phyloP scores from a whole-genome alignment of 2,797 vertebrate species.

The Pachyuromys duprasi region DNA sequence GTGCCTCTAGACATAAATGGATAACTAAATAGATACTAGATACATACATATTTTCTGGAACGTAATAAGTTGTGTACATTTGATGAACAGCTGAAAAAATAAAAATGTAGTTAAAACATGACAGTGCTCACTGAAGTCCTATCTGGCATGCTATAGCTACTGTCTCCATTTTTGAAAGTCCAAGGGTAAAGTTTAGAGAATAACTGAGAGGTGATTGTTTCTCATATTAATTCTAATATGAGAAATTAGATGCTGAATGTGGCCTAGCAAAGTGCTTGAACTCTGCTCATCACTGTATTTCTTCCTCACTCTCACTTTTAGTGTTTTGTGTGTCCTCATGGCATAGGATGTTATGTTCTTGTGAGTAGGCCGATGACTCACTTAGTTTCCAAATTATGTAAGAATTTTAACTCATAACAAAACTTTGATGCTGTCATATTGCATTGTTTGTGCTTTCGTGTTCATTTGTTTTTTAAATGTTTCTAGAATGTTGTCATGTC shows the following conservation, averaged over 20 bases:
- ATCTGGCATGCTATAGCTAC: conserved; percentile 22
- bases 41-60: conserved; percentile 23
- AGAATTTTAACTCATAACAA: conserved; percentile 37
- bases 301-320: not conserved
- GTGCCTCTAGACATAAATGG: conserved; percentile 21
- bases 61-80: conserved; percentile 1
- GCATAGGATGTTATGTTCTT: conserved; percentile 14
- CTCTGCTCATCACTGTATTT: not conserved
- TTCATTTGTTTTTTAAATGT: conserved; percentile 67
- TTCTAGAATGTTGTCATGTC: conserved; percentile 68
- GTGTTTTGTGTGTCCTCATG: not conserved
- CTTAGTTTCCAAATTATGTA: conserved; percentile 14
- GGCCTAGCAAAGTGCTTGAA: not conserved
- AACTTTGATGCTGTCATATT: not conserved
- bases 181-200: conserved; percentile 9
- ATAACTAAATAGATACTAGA: not conserved
- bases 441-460: conserved; percentile 7
- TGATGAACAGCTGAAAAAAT: conserved; percentile 41
- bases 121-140: conserved; percentile 36
- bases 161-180: conserved; percentile 45
- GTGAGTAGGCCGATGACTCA: not conserved
- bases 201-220: conserved; percentile 42
- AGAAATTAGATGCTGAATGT: conserved; percentile 33
- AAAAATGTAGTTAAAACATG: conserved; percentile 27
- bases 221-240: conserved; percentile 44